Evolutionary conservation across 2,113 vertebrate genomes (phyloP).

Genomic region (Tylochromis polylepis): DNA sequence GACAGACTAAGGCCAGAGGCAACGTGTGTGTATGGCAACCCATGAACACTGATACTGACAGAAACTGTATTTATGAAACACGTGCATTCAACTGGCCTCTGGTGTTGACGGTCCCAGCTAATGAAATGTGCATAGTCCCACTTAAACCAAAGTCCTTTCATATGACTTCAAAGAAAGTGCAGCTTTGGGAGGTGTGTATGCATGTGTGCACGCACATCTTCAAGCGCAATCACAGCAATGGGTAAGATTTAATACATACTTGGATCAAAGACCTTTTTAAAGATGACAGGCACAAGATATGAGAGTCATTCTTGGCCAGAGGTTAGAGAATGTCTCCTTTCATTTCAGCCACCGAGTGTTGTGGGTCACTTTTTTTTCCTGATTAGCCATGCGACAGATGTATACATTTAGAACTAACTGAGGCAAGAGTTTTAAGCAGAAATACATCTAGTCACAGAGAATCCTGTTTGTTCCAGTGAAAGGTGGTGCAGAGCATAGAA

Average conservation of each 20-base stretch:
- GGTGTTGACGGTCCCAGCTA: constrained; percentile 36
- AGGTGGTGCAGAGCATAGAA: not conserved
- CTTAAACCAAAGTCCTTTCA: constrained; percentile 38
- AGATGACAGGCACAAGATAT: constrained; percentile 38
- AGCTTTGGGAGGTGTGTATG: constrained; percentile 1
- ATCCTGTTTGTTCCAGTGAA: not conserved
- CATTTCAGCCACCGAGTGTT: constrained; percentile 2
- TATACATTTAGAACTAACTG: not conserved
- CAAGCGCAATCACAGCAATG: not conserved
- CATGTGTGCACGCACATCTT: not conserved
- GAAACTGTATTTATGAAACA: constrained; percentile 70
- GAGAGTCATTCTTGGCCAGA: constrained; percentile 18
- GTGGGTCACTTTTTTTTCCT: not conserved
- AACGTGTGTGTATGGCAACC: constrained; percentile 53
- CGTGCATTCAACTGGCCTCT: not conserved
- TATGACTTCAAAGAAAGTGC: constrained; percentile 45
- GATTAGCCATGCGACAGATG: constrained; percentile 1
- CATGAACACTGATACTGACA: constrained; percentile 74
- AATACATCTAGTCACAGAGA: not conserved
- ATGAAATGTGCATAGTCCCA: constrained; percentile 30
- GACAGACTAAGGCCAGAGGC: constrained; percentile 80
- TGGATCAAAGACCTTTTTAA: constrained; percentile 47
- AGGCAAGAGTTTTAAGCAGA: not conserved
- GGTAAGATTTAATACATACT: constrained; percentile 24
- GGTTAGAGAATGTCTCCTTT: constrained; percentile 31